Conservation (phyloP, 2,113 vertebrate species). For the Vicugna pacos region DNA sequence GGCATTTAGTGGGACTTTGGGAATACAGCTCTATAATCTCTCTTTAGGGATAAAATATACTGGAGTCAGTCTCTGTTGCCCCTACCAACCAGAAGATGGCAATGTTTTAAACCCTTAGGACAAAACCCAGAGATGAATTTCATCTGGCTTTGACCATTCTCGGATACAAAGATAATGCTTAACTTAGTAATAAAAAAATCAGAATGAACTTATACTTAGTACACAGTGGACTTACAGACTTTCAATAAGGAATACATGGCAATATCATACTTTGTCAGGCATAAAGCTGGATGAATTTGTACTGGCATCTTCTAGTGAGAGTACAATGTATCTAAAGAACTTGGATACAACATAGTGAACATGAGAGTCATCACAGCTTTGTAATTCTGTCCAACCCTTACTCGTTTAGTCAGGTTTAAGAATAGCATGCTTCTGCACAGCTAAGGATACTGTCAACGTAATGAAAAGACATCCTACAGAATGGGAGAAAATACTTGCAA, state of each 20-base stretch:
- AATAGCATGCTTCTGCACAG: not conserved
- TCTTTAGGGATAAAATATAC: not conserved
- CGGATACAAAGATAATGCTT: not conserved
- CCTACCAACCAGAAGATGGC: not conserved
- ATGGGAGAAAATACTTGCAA: too few relatives aligned
- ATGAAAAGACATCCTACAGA: too few relatives aligned
- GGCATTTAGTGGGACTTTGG: not conserved
- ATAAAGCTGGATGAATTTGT: not conserved
- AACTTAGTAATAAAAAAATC: not conserved
- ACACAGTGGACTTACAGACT: not conserved
- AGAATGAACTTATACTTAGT: not conserved
- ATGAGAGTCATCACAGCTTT: not conserved
- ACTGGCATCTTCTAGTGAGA: not conserved
- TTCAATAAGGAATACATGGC: not conserved
- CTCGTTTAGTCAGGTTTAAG: not conserved
- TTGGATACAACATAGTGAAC: not conserved
- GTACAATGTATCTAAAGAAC: not conserved
- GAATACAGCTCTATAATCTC: not conserved
- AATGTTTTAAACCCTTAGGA: not conserved
- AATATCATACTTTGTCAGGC: not conserved
- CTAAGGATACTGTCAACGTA: too few relatives aligned
- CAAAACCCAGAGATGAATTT: not conserved
- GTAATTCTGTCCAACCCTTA: not conserved
- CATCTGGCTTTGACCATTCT: not conserved
- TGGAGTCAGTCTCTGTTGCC: not conserved